Conservation (phyloP, 2,888 invertebrate species). For the Dynastes hyllus region DNA sequence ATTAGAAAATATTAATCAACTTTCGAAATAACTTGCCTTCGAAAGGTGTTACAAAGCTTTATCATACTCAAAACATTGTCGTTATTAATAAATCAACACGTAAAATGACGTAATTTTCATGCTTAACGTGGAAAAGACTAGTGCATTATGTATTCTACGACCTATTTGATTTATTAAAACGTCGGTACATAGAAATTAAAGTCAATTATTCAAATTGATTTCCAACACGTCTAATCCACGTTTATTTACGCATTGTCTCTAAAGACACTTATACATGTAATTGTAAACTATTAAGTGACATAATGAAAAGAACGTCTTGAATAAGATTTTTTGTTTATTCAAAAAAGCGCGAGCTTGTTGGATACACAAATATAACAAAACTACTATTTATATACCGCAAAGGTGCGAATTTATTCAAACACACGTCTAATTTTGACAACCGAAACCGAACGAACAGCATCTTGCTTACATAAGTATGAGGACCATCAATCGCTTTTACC, state of each 20-base stretch:
- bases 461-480: neutral
- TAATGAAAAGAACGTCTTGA: too few relatives aligned
- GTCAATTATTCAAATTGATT: too few relatives aligned
- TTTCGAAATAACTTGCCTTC: neutral
- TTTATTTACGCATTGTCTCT: too few relatives aligned
- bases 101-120: too few relatives aligned
- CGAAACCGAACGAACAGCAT: neutral
- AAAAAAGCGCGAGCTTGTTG: constrained; percentile 1
- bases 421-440: constrained; percentile 7
- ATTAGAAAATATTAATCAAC: too few relatives aligned
- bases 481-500: constrained; percentile 5
- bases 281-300: too few relatives aligned
- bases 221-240: too few relatives aligned
- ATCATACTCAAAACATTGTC: too few relatives aligned
- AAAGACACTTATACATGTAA: too few relatives aligned
- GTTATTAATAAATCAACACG: too few relatives aligned
- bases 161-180: constrained; percentile 2
- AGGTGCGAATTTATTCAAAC: constrained; percentile 32
- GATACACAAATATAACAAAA: constrained; percentile 8
- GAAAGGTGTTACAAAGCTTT: neutral
- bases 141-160: too few relatives aligned
- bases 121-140: too few relatives aligned
- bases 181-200: neutral
- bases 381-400: neutral
- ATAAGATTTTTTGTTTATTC: neutral